Percentiles rank a stretch among this genome's conserved stretches.
Evolutionary conservation across 2,797 vertebrate genomes (phyloP).

Genomic region (Tadarida brasiliensis): DNA sequence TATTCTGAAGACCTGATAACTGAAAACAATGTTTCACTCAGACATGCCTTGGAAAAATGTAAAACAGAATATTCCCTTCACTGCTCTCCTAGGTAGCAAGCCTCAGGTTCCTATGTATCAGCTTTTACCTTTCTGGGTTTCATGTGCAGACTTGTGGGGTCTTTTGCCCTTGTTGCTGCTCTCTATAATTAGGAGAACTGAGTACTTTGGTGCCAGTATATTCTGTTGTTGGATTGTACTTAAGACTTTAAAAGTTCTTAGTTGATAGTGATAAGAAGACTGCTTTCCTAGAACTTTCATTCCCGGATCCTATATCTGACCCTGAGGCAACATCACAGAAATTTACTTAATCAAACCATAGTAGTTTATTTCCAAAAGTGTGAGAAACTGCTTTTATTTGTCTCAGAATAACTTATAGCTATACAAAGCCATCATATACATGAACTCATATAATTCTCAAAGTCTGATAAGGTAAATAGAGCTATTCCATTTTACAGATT

Average conservation of each 20-base stretch:
- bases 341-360: background rate
- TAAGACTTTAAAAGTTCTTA: constrained; percentile 38
- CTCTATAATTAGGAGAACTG: constrained; percentile 31
- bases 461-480: background rate
- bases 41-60: background rate
- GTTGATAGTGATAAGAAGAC: background rate
- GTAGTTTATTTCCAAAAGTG: background rate
- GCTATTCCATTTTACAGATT: background rate
- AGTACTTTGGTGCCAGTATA: background rate
- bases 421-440: background rate
- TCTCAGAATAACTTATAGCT: background rate
- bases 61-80: background rate
- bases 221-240: background rate
- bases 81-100: background rate
- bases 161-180: background rate
- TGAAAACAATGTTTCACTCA: background rate
- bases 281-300: background rate
- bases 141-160: background rate
- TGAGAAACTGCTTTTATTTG: background rate
- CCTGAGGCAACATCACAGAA: constrained; percentile 9
- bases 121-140: background rate
- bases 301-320: background rate
- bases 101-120: background rate
- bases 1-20: background rate
- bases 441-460: background rate